Base-by-base conservation (phyloP, 1,140 invertebrate genomes). In the Nasonia vitripennis region DNA sequence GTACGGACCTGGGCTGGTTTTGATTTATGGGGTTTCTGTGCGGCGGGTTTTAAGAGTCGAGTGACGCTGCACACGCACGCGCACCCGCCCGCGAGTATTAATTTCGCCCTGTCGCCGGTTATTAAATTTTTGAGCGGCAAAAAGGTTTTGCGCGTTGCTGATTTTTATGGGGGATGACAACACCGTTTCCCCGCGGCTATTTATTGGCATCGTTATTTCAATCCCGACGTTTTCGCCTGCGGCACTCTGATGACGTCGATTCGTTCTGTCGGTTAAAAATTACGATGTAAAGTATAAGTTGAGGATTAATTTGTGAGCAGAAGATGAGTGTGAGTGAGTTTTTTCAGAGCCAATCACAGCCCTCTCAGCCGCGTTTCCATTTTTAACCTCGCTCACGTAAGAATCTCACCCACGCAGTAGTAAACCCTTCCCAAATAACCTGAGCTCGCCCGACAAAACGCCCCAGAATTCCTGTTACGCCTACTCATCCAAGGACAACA, bases 401-500 rank as follows among this genome's bases (percentile, higher is more conserved):
- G 55, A 62, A 62, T 62, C 20, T 62, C 20, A 20, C 55, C 55
- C 55, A n/a, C 17, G 20, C 55, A 62, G 55, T n/a, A 62, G 55
- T 62, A 62, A 62, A 62, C 55, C 55, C 55, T 20, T 62, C 20
- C 17, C 5, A 62, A 62, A 62, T 62, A 20, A 20, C 20, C 51
- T 5, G 20, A 3, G 51, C 17, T 55, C 51, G 12, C 55, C 55
- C 17, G n/a, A 62, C 55, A 62, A 62, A 62, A 62, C 55, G 17
- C 20, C 7, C 17, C 55, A n/a, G 55, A n/a, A 62, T 62, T 62
- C 55, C 55, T 62, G 20, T n/a, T 20, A 62, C 27, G 5, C 11
- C 27, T 48, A 23, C 62, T 78, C 37, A 31, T 70, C 78, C 77
- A 71, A 71, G 82, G 62, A 78, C 27, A 79, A 55, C 75, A 78